Evolutionary conservation across 2,888 invertebrate genomes (phyloP).

Genomic region (Crioceris asparagi): DNA sequence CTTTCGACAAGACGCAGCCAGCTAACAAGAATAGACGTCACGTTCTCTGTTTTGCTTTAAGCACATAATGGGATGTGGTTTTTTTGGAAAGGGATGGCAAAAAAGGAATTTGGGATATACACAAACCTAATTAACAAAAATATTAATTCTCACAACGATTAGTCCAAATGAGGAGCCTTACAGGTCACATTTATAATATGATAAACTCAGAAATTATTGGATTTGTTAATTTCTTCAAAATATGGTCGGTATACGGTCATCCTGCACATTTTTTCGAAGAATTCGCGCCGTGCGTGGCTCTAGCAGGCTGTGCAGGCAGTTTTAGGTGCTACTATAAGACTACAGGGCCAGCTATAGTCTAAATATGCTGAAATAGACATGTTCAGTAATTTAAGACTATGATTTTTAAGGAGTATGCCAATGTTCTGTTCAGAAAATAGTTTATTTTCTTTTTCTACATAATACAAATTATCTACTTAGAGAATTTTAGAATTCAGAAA

Average conservation of each 20-base stretch:
- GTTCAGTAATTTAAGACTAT: no score
- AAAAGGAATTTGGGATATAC: conserved; percentile 14
- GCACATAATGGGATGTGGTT: conserved; percentile 13
- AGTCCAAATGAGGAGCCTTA: conserved; percentile 39
- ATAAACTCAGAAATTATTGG: conserved; percentile 1
- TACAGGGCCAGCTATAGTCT: conserved; percentile 31
- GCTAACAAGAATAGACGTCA: conserved; percentile 15
- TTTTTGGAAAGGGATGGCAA: conserved; percentile 10
- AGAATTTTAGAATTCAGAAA: no score
- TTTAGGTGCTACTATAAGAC: conserved; percentile 32
- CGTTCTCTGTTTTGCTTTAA: conserved; percentile 16
- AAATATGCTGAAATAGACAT: conserved; percentile 27
- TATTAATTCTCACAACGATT: conserved; percentile 14
- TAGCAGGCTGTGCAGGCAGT: conserved; percentile 39
- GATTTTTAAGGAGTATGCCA: no score
- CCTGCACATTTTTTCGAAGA: conserved; percentile 30
- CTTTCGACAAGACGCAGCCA: conserved; percentile 17
- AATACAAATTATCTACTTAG: no score
- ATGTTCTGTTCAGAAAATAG: no score
- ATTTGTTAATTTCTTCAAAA: conserved; percentile 3
- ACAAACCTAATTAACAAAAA: conserved; percentile 14
- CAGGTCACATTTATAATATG: conserved; percentile 15
- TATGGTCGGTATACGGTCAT: conserved; percentile 15
- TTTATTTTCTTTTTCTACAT: no score
- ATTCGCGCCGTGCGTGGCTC: conserved; percentile 37